Evolutionary conservation across 2,888 invertebrate species (phyloP).

Genomic region (Euplexia lucipara): DNA sequence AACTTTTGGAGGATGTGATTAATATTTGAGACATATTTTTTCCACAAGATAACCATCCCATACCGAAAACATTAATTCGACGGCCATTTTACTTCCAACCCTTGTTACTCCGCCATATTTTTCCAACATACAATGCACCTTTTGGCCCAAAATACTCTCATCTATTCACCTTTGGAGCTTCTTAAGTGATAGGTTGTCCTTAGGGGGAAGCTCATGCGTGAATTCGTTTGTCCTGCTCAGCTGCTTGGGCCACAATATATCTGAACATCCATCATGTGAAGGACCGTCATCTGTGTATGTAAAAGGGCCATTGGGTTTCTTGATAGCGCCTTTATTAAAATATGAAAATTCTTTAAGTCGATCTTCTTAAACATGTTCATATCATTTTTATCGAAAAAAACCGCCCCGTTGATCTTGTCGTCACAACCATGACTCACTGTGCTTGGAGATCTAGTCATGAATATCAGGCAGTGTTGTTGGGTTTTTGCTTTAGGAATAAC

Average conservation of each 20-base stretch:
- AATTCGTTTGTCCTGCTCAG: slow-evolving; percentile 57
- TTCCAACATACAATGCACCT: slow-evolving; percentile 28
- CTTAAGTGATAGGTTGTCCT: neutral
- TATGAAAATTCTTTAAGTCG: slow-evolving; percentile 2
- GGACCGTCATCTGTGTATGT: slow-evolving; percentile 16
- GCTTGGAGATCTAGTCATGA: too few relatives aligned
- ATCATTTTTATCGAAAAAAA: too few relatives aligned
- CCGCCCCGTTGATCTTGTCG: too few relatives aligned
- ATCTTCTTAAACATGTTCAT: too few relatives aligned
- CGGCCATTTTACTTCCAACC: neutral
- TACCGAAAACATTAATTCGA: slow-evolving; percentile 3
- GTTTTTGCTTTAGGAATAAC: too few relatives aligned
- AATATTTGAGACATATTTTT: neutral
- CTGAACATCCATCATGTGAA: slow-evolving; percentile 55
- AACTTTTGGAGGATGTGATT: too few relatives aligned
- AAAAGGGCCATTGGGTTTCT: neutral
- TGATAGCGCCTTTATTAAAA: slow-evolving; percentile 7
- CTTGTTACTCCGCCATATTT: slow-evolving; percentile 5
- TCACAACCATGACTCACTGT: too few relatives aligned
- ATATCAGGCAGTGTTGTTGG: too few relatives aligned
- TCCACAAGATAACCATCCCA: neutral
- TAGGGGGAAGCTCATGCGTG: slow-evolving; percentile 48
- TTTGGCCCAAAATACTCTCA: slow-evolving; percentile 24
- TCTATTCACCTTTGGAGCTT: slow-evolving; percentile 23
- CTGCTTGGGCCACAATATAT: slow-evolving; percentile 51